Percentiles rank a stretch among this genome's conserved stretches.
These are phyloP conservation scores for Aphidius gifuensis DNA, from an alignment of 1,140 invertebrate species.

Conservation along the genomic window DNA sequence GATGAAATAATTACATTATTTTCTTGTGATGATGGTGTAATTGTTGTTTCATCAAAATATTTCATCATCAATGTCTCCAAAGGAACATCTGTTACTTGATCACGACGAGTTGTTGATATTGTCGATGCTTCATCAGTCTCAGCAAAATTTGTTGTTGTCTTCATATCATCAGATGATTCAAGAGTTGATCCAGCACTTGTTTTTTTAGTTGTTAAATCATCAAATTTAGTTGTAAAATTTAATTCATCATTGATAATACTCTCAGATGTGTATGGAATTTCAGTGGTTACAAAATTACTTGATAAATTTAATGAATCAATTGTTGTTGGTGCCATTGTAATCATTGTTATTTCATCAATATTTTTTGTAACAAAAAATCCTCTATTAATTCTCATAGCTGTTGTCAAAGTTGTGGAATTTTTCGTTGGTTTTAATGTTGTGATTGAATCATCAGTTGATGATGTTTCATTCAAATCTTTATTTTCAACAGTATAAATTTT, in stretches of 20 bases:
- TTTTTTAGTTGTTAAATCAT: neutral
- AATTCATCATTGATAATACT: neutral
- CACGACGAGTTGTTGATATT: neutral
- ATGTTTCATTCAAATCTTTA: neutral
- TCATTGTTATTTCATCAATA: neutral
- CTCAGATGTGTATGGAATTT: neutral
- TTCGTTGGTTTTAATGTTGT: conserved; percentile 27
- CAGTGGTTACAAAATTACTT: too few relatives aligned
- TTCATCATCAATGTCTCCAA: too few relatives aligned
- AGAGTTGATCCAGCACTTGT: neutral
- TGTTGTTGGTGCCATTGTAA: neutral
- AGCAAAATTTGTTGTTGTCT: neutral
- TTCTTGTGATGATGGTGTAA: too few relatives aligned
- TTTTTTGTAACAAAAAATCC: conserved; percentile 42
- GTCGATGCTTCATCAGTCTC: neutral
- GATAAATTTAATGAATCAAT: neutral
- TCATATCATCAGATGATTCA: neutral
- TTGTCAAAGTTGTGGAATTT: conserved; percentile 12
- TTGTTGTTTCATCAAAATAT: too few relatives aligned
- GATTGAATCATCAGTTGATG: conserved; percentile 5
- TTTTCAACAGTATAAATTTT: neutral
- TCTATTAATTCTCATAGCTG: conserved; percentile 11
- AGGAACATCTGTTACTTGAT: too few relatives aligned
- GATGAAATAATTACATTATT: too few relatives aligned
- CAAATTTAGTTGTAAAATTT: too few relatives aligned